These are phyloP conservation scores for Microctonus aethiopoides DNA, from an alignment of 2,888 invertebrate species.

Conservation along the genomic window DNA sequence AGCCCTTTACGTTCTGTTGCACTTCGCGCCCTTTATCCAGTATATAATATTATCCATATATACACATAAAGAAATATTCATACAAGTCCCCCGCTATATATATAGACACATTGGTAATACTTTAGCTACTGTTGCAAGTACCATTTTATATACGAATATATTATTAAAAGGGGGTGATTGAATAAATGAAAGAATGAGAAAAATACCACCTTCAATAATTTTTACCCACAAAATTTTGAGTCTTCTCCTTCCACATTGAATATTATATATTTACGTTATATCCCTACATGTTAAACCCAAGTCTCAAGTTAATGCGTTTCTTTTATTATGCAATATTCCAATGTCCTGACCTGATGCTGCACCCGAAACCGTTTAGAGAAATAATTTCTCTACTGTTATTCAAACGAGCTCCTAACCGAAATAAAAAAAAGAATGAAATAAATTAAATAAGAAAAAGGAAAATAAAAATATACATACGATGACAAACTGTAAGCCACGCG, in stretches of 20 bases:
- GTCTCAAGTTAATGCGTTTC: constrained; percentile 59
- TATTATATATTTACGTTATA: background rate
- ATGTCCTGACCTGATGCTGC: constrained; percentile 50
- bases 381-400: constrained; percentile 66
- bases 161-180: background rate
- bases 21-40: constrained; percentile 42
- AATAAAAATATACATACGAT: constrained; percentile 26
- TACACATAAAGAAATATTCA: background rate
- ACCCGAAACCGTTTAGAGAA: constrained; percentile 65
- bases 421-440: constrained; percentile 33
- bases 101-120: background rate
- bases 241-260: constrained; percentile 11
- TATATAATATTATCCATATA: background rate
- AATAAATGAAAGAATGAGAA: background rate
- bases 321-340: constrained; percentile 64
- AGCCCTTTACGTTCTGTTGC: constrained; percentile 36
- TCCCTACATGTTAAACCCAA: constrained; percentile 35
- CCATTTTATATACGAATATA: background rate
- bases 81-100: constrained; percentile 24
- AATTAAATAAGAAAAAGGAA: constrained; percentile 29
- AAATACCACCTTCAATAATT: constrained; percentile 23
- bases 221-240: constrained; percentile 18
- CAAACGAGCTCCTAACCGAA: constrained; percentile 64
- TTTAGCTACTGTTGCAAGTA: constrained; percentile 19
- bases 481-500: constrained; percentile 36